Conservation (phyloP, 2,888 invertebrate genomes). For the Philonicus albiceps region DNA sequence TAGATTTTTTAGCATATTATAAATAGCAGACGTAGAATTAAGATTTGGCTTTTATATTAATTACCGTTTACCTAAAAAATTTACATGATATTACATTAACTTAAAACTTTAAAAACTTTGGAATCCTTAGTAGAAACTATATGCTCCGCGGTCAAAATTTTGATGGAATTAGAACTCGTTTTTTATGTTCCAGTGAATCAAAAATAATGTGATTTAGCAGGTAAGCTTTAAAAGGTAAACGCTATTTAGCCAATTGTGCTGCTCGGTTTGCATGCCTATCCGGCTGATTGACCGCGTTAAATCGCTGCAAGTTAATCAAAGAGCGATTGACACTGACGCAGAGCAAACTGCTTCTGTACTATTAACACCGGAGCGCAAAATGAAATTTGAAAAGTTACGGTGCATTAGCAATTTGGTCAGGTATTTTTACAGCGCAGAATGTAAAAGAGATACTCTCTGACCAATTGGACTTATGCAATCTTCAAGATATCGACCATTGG, state of each 20-base stretch:
- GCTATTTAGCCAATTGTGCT: background rate
- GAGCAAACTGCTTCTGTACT: background rate
- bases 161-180: background rate
- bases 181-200: background rate
- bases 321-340: background rate
- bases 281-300: background rate
- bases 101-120: background rate
- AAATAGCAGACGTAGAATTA: too few species aligned
- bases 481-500: background rate
- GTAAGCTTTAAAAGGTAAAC: background rate
- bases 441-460: background rate
- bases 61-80: background rate
- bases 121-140: background rate
- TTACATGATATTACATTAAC: background rate
- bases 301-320: background rate
- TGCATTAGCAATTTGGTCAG: background rate
- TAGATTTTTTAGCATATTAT: too few species aligned
- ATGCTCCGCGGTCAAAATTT: background rate
- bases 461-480: background rate
- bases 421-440: background rate
- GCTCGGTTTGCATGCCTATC: background rate
- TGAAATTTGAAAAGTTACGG: background rate
- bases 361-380: background rate
- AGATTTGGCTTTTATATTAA: background rate
- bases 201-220: background rate